Evolutionary conservation across 2,888 invertebrate genomes (phyloP), one percentile per base, ranked within the genome.

Genomic region (Agrilus cyanescens): DNA sequence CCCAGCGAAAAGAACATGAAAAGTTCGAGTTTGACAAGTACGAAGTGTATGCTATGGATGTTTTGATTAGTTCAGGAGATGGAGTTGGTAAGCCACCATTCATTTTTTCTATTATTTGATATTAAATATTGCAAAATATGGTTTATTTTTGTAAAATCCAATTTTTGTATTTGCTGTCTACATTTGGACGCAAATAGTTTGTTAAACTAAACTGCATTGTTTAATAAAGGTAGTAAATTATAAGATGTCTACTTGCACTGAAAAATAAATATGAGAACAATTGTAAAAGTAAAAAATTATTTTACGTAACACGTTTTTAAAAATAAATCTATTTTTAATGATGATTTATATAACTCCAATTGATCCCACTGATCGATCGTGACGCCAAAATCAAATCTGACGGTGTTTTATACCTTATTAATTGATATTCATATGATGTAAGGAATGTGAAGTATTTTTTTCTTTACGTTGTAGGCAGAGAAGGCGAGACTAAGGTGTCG

Each of bases 41-140:
- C 66, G 98, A 99, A 71, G 97, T 96, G 1, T 98, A 95, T 70
- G 96, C 91, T 18, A 87, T 98, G 76, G 97, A 97, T 72, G 90
- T 98, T n/a, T 77, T 99, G 45, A 78, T 98, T 47, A 91, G 94
- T 58, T 85, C 91, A 43, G 97, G 97, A 38, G 95, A 95, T 62
- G 95, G 94, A 59, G 80, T 87, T 65, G 85, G 85, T 53, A 46
- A 37, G 49, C n/a, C n/a, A n/a, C n/a, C n/a, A 10, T 10, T 13
- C 32, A 32, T 32, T 32, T 5, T 32, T 10, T 10, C 32, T 32
- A 6, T 32, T 32, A 6, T 13, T 4, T 14, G 6, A 39, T 31
- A 33, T 13, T 31, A 32, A 14, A 29, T 1, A 32, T 32, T 12
- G 29, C n/a, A n/a, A n/a, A n/a, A n/a, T n/a, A n/a, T n/a, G 8